Evolutionary conservation across 2,113 vertebrate species (phyloP), one percentile per base, ranked within the genome.

Genomic region (Pachypanchax playfairii): DNA sequence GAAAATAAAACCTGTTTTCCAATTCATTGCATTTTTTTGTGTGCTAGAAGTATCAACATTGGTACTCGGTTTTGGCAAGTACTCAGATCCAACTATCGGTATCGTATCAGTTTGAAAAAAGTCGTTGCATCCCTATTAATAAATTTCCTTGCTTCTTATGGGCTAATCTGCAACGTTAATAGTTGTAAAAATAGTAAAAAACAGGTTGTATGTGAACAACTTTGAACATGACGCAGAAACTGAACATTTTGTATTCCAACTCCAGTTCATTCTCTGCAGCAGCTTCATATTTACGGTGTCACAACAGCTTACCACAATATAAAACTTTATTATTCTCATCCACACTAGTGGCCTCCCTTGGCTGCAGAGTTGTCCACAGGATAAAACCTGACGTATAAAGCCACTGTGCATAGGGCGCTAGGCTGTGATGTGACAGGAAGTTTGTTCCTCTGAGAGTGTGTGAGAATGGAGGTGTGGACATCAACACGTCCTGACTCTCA

Each of bases 321-420:
- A 51, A 75, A 65, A 38, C 70, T 60, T 65, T 65, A 75, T 75
- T 63, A 61, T 73, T 66, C 70, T 48, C 21, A 58, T 61, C 50
- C 39, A 25, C 14, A 43, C 38, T 41, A 22, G 57, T 56, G 38
- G 43, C 65, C 62, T 53, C 48, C 68, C 56, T 28, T 46, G 65
- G 49, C 69, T 64, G 43, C 10, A 44, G 52, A 62, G 21, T 67
- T 77, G 46, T 41, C 47, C 15, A 18, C 63, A 56, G 17, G 48
- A 48, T 72, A 54, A 72, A 67, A 65, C 56, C 21, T 48, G 15
- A 26, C 17, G 41, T 46, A 61, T 68, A 70, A 80, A 67, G 66
- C 63, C 63, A 57, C 29, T 24, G 43, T 44, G 39, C 22, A 26
- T 24, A 35, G n/a, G n/a, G n/a, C n/a, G n/a, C n/a, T n/a, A n/a